These are phyloP conservation scores for Epistrophella euchroma DNA, from an alignment of 2,888 invertebrate species.

Conservation along the genomic window DNA sequence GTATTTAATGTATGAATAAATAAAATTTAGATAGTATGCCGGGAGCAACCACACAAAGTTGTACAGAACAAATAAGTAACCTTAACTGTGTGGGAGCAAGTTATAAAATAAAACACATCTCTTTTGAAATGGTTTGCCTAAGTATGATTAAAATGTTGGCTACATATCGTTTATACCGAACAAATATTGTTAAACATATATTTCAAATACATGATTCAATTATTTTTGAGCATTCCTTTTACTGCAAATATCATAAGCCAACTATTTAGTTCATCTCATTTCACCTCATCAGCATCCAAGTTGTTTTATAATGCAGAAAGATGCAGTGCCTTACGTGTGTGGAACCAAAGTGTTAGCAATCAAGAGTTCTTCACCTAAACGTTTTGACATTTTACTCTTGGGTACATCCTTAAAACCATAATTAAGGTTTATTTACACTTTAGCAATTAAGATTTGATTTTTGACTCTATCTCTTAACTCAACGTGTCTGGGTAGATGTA, in stretches of 20 bases:
- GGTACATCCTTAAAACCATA: neutral
- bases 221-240: too few relatives aligned
- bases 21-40: too few relatives aligned
- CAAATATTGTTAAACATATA: too few relatives aligned
- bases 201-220: too few relatives aligned
- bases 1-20: too few relatives aligned
- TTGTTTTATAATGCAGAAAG: neutral
- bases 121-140: too few relatives aligned
- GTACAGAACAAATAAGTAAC: too few relatives aligned
- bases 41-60: too few relatives aligned
- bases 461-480: neutral
- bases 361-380: neutral
- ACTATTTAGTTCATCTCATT: neutral
- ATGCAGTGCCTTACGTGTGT: neutral
- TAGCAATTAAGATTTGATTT: constrained; percentile 27
- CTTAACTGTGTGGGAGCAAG: too few relatives aligned
- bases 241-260: neutral
- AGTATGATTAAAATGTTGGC: too few relatives aligned
- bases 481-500: constrained; percentile 22
- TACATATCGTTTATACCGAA: too few relatives aligned
- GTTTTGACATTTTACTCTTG: constrained; percentile 19
- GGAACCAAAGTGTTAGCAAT: neutral
- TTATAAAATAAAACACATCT: too few relatives aligned
- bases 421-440: constrained; percentile 8
- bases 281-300: neutral